Evolutionary conservation across 1,140 invertebrate genomes (phyloP), one percentile per base, ranked within the genome.

Genomic region (Condylostylus longicornis): DNA sequence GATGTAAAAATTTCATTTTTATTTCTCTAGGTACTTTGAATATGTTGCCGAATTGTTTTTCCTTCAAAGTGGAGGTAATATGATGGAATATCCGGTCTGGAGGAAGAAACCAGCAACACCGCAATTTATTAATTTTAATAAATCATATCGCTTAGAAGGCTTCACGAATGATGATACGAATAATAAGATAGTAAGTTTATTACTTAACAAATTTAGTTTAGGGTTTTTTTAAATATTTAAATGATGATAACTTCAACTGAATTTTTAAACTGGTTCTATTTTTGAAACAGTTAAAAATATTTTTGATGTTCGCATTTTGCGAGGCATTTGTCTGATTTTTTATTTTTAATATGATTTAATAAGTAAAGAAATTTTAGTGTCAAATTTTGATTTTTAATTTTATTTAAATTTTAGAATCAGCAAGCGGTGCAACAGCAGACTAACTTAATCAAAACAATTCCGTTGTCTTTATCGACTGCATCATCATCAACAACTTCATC

Each of bases 61-160:
- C 61, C 68, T 91, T 28, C 79, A 87, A 62, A 72, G 71, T 49
- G 79, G 79, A 42, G 82, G 82, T 23, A 88, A 87, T 61, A 75
- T 90, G 62, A 79, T 87, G 71, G 87, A 91, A 54, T 85, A 79
- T 58, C 70, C 73, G 47, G 61, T 69, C 21, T 91, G 84, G 79
- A 75, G 76, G 42, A 88, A 86, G 58, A 67, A 76, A 50, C 75
- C 82, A 35, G 69, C 76, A 28, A 72, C 72, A 18, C 70, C 74
- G 25, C 73, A 79, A 50, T 78, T 86, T 45, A 50, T 77, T 25
- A 70, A 74, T 31, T 87, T 83, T 55, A 60, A 86, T 41, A 75
- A 79, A 47, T 72, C 77, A 45, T 74, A 84, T 52, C 71, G 71
- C 40, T 68, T 88, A 28, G 79, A 82, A 55, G 68, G 72, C 41